Conservation (phyloP, 2,888 invertebrate species). For the Pollenia labialis region DNA sequence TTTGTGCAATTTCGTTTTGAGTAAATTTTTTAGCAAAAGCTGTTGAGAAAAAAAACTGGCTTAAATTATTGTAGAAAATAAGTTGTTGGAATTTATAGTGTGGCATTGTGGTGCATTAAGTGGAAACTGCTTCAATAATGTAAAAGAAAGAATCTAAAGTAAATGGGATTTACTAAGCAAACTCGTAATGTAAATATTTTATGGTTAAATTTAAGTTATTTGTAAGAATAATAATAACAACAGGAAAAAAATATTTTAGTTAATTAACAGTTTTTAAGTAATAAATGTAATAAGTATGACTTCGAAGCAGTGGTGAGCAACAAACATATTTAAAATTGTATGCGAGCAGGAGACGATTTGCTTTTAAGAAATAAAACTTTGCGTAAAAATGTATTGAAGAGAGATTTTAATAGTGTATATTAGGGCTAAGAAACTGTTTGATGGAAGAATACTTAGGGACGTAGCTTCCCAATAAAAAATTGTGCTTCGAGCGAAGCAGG, state of each 20-base stretch:
- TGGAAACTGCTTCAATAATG: background rate
- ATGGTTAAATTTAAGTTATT: constrained; percentile 24
- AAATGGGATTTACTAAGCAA: constrained; percentile 8
- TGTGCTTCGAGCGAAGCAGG: too few relatives aligned
- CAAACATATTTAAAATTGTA: background rate
- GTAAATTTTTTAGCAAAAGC: constrained; percentile 8
- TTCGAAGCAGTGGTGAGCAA: background rate
- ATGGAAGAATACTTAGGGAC: too few relatives aligned
- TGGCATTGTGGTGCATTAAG: constrained; percentile 42
- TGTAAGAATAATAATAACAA: background rate
- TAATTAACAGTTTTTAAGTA: constrained; percentile 27
- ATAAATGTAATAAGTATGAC: background rate
- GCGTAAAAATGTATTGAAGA: too few relatives aligned
- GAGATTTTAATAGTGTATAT: too few relatives aligned
- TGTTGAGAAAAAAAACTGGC: background rate
- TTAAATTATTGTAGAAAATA: constrained; percentile 40
- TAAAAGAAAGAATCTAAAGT: background rate
- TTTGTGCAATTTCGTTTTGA: constrained; percentile 20
- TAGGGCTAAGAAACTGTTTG: too few relatives aligned
- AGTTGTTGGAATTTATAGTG: constrained; percentile 50
- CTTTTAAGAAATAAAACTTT: too few relatives aligned
- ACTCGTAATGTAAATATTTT: constrained; percentile 40
- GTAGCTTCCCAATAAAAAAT: too few relatives aligned
- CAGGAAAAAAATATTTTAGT: background rate
- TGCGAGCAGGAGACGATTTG: too few relatives aligned